A percentile compares a stretch with the other conserved stretches of the same genome.
Conservation (phyloP, 2,113 vertebrate species). For the Ariopsis seemanni region DNA sequence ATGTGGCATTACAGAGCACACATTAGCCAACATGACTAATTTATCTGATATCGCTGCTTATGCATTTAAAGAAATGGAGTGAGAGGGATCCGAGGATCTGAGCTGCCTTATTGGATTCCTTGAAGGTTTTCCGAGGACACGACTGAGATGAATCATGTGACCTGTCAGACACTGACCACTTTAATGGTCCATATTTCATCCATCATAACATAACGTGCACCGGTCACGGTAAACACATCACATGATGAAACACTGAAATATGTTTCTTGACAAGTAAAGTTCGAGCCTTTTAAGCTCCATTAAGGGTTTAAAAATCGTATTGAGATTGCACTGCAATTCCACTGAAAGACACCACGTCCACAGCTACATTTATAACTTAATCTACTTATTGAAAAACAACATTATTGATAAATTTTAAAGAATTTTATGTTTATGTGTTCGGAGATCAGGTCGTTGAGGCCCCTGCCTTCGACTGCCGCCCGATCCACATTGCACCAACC, state of each 20-base stretch:
- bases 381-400: not conserved
- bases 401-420: not conserved
- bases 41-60: constrained; percentile 36
- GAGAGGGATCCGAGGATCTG: constrained; percentile 13
- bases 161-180: not conserved
- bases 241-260: not conserved
- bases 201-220: not conserved
- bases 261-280: not conserved
- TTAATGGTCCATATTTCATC: not conserved
- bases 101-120: constrained; percentile 5
- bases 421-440: too few species aligned
- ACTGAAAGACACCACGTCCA: not conserved
- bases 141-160: not conserved
- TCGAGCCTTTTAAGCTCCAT: not conserved
- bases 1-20: constrained; percentile 39
- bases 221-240: not conserved
- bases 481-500: too few species aligned
- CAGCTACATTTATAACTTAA: not conserved
- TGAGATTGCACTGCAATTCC: not conserved
- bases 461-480: too few species aligned
- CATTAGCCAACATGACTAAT: constrained; percentile 46
- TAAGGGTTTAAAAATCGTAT: not conserved
- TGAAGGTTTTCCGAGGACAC: not conserved
- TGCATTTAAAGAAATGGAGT: constrained; percentile 33
- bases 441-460: too few species aligned